Base-by-base conservation (phyloP, 2,797 vertebrate species). In the Microctenopoma lineatum region DNA sequence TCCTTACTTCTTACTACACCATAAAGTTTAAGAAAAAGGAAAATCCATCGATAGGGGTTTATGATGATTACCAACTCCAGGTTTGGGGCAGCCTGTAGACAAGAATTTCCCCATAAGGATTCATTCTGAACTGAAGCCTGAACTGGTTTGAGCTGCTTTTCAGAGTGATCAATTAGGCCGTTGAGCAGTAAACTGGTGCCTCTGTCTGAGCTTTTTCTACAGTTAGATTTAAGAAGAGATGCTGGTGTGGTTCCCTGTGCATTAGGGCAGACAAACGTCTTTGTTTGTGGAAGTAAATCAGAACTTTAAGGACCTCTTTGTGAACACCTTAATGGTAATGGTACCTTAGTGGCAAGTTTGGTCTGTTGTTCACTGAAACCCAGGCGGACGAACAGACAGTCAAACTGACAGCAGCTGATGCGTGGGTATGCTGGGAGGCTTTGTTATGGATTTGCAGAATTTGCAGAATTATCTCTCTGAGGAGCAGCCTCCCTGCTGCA, bases 401-500 rank as follows among this genome's bases (percentile, higher is more conserved):
- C 47, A 61, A 14, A 69, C 52, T 75, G 81, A 82, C 83, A 81
- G 75, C 62, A 74, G 84, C 63, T 53, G 68, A 75, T 77, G 72
- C 48, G 48, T 74, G 72, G 74, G 70, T 58, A 60, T 68, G 73
- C 78, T 76, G 60, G n/a, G 52, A 72, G 54, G 79, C 69, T 81
- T 80, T 77, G 80, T 80, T 70, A 81, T 84, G 84, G 84, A 87
- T 87, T 73, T 84, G 80, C 82, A 84, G 84, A 81, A 79, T 84
- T 85, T 85, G 88, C 80, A 83, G 80, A 66, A 71, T 85, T 81
- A 75, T 77, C 71, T 83, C 83, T 85, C 73, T n/a, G 57, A 81
- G 64, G 78, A 84, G 63, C 69, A 55, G 62, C 79, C 75, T 81
- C 58, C 51, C 41, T 47, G 66, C 75, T 91, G 87, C 85, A 92